Percentiles rank a stretch among this genome's conserved stretches.
phyloP scores from a whole-genome alignment of 2,888 invertebrate species.

The Antitype chi region DNA sequence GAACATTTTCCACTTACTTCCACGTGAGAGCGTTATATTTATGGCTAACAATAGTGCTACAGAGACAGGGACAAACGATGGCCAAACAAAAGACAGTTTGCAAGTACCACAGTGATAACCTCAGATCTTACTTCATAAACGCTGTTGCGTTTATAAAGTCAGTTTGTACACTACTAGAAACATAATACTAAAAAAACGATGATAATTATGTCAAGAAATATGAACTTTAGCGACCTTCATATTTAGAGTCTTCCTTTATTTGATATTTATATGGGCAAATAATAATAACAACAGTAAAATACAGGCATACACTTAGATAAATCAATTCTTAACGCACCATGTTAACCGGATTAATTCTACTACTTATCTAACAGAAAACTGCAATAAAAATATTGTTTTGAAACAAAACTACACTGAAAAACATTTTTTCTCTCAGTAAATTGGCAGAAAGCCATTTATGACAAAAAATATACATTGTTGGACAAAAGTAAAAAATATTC shows the following conservation, averaged over 20 bases:
- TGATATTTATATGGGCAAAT: neutral
- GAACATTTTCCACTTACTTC: constrained; percentile 75
- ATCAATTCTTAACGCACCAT: neutral
- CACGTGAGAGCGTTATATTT: constrained; percentile 77
- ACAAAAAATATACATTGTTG: constrained; percentile 11
- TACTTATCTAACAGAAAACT: constrained; percentile 5
- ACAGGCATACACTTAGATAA: neutral
- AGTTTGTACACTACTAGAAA: neutral
- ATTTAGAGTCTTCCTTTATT: neutral
- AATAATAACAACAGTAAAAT: neutral
- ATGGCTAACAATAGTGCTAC: constrained; percentile 77
- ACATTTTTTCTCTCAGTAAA: constrained; percentile 3
- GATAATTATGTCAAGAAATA: neutral
- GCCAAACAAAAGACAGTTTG: constrained; percentile 79
- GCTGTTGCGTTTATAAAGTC: neutral
- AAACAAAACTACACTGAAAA: constrained; percentile 17
- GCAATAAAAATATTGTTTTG: constrained; percentile 8
- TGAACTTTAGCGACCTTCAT: neutral
- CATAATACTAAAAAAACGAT: neutral
- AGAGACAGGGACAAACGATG: constrained; percentile 81
- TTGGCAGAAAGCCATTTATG: constrained; percentile 40
- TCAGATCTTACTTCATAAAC: constrained; percentile 12
- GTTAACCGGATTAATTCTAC: neutral
- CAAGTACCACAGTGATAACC: constrained; percentile 63
- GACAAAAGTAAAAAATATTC: constrained; percentile 32